Conservation (phyloP, 2,797 vertebrate genomes). For the Hippopotamyrus pictus region DNA sequence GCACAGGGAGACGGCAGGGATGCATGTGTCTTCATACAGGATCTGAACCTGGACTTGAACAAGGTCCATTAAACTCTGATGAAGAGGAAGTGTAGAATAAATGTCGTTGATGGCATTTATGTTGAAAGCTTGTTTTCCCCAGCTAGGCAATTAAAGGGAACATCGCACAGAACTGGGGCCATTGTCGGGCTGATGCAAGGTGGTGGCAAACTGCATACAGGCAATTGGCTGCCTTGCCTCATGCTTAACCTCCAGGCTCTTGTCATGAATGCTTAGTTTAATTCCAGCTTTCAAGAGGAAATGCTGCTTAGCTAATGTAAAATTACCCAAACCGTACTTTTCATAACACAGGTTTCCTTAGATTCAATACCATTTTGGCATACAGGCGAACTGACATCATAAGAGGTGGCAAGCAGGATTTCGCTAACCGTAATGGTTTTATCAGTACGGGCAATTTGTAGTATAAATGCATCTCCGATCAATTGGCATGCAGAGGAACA, state of each 20-base stretch:
- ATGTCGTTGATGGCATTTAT: constrained; percentile 87
- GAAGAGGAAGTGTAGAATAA: constrained; percentile 79
- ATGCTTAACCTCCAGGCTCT: constrained; percentile 87
- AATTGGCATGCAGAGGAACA: constrained; percentile 99
- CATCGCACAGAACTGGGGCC: constrained; percentile 88
- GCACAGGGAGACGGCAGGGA: constrained; percentile 47
- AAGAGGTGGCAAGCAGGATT: constrained; percentile 47
- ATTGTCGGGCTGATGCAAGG: constrained; percentile 95
- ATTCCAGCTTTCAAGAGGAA: constrained; percentile 80
- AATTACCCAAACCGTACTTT: constrained; percentile 94
- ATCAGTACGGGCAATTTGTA: constrained; percentile 99
- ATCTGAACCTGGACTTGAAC: constrained; percentile 79
- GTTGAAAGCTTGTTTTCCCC: constrained; percentile 81
- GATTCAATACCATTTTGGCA: constrained; percentile 91
- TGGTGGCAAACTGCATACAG: constrained; percentile 90
- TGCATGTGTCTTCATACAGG: constrained; percentile 64
- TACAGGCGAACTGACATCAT: constrained; percentile 95
- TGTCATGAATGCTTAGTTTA: constrained; percentile 88
- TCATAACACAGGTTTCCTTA: constrained; percentile 97
- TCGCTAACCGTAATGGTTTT: constrained; percentile 87
- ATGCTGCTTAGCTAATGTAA: constrained; percentile 86
- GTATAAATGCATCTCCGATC: constrained; percentile 99
- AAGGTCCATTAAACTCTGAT: constrained; percentile 81
- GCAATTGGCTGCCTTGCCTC: constrained; percentile 80
- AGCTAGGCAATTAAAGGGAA: constrained; percentile 88